phyloP scores from a whole-genome alignment of 2,797 vertebrate genomes.

The Falco peregrinus region DNA sequence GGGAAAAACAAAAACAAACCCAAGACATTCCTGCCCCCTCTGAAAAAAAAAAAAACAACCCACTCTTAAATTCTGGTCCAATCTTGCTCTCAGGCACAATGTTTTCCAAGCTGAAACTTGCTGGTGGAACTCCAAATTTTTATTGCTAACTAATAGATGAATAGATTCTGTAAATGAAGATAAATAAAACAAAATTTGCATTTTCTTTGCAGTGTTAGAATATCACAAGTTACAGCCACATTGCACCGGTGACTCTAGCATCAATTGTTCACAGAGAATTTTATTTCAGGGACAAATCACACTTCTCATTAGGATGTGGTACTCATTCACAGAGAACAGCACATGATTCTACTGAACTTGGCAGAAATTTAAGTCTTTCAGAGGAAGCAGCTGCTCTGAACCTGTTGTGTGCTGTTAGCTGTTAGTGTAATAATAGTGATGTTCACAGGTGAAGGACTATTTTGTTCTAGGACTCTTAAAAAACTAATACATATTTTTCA shows the following conservation, averaged over 20 bases:
- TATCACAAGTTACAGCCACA: neutral
- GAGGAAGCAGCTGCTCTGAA: neutral
- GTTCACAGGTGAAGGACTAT: neutral
- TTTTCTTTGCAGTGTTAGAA: neutral
- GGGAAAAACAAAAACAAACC: neutral
- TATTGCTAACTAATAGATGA: neutral
- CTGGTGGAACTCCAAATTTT: neutral
- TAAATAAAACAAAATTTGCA: neutral
- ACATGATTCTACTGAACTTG: neutral
- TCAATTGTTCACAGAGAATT: neutral
- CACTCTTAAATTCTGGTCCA: neutral
- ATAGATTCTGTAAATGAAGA: neutral
- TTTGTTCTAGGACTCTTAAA: neutral
- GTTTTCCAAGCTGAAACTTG: neutral
- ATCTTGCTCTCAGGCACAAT: neutral
- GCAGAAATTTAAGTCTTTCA: neutral
- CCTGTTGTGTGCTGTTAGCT: neutral
- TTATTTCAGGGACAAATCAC: neutral
- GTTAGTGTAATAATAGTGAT: neutral
- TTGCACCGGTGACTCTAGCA: neutral
- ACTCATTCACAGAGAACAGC: neutral
- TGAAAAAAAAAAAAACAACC: accelerated
- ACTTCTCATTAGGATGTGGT: neutral
- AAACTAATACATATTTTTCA: neutral
- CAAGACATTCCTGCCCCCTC: no score